A percentile compares a stretch with the other conserved stretches of the same genome.
phyloP scores from a whole-genome alignment of 2,113 vertebrate genomes.

The Rhabdornis inornatus region DNA sequence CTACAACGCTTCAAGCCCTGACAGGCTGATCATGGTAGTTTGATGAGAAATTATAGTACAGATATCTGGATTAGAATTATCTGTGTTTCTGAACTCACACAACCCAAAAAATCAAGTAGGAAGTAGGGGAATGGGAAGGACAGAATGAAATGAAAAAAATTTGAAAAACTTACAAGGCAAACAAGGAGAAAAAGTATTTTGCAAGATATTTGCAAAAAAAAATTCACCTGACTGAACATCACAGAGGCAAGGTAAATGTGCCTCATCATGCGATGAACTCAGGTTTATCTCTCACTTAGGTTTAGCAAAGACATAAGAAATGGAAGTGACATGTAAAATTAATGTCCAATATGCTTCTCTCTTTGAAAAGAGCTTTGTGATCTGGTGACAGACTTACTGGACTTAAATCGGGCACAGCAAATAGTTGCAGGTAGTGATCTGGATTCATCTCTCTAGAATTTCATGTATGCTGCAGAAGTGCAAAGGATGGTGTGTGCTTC shows the following conservation, averaged over 20 bases:
- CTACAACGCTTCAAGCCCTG: neutral
- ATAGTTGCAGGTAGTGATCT: neutral
- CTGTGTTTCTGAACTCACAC: neutral
- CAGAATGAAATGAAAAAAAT: neutral
- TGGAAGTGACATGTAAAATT: neutral
- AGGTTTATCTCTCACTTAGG: neutral
- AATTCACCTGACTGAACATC: neutral
- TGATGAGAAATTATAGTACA: neutral
- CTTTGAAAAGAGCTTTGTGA: neutral
- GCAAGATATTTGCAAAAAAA: neutral
- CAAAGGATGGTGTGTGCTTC: neutral
- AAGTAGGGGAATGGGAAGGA: neutral
- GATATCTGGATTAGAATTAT: neutral
- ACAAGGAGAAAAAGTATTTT: neutral
- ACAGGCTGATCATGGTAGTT: neutral
- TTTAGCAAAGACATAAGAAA: neutral
- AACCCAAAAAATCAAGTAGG: neutral
- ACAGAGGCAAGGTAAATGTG: neutral
- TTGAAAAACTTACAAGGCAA: neutral
- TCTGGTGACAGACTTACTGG: neutral
- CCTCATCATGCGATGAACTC: neutral
- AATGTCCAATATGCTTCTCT: neutral
- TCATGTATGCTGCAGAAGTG: neutral
- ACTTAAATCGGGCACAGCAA: neutral
- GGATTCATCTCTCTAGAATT: neutral